Percentiles rank a stretch among this genome's conserved stretches.
Evolutionary conservation across 1,140 invertebrate species (phyloP).

Genomic region (fruit fly (Drosophila melanogaster)): Release_6_plus_ISO1_MT NT_033777.3:25653001-25653500

Average conservation of each 20-base stretch:
- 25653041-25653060: no score
- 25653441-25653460: constrained; percentile 78
- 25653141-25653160: constrained; percentile 75
- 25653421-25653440: constrained; percentile 69
- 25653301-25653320: constrained; percentile 38
- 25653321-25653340: constrained; percentile 24
- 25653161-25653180: constrained; percentile 79
- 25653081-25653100: constrained; percentile 29
- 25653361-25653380: constrained; percentile 37
- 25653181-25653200: constrained; percentile 58
- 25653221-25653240: constrained; percentile 36
- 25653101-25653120: constrained; percentile 77
- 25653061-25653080: background rate
- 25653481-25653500: constrained; percentile 74
- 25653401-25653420: constrained; percentile 55
- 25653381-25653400: constrained; percentile 64
- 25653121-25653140: constrained; percentile 80
- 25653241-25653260: constrained; percentile 52
- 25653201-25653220: constrained; percentile 41
- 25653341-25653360: constrained; percentile 17
- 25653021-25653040: no score
- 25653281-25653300: constrained; percentile 69
- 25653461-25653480: constrained; percentile 69
- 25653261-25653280: constrained; percentile 78
- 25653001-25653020: no score